A percentile compares a stretch with the other conserved stretches of the same genome.
These are phyloP conservation scores for Drosophila neocordata DNA, from an alignment of 1,140 invertebrate species.

Conservation along the genomic window DNA sequence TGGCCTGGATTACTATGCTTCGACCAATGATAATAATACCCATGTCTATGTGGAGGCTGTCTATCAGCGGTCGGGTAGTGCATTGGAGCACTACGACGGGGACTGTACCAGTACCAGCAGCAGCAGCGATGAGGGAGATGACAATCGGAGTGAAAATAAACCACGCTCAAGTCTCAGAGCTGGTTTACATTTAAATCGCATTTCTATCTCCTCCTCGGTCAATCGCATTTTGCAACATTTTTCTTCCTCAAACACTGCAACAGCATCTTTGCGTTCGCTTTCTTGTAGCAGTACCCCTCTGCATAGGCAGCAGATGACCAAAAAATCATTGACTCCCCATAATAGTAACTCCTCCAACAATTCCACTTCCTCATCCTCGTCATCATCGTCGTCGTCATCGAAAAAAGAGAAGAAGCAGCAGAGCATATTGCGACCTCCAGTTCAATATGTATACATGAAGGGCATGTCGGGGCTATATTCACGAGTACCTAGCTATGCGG, in stretches of 20 bases:
- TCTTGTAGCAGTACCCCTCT: conserved; percentile 85
- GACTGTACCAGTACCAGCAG: conserved; percentile 42
- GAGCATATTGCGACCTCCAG: conserved; percentile 81
- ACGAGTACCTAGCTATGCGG: conserved; percentile 74
- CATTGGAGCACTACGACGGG: conserved; percentile 78
- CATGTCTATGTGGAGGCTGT: conserved; percentile 71
- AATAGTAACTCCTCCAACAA: conserved; percentile 40
- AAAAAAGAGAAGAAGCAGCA: conserved; percentile 79
- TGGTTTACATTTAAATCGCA: conserved; percentile 72
- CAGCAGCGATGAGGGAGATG: conserved; percentile 37
- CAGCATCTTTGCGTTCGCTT: conserved; percentile 84
- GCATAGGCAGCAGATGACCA: conserved; percentile 37
- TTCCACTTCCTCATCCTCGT: conserved; percentile 35
- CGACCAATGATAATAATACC: conserved; percentile 43
- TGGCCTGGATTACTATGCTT: conserved; percentile 55
- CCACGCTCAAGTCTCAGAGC: conserved; percentile 17
- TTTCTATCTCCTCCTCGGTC: conserved; percentile 84
- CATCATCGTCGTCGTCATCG: conserved; percentile 30
- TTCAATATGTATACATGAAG: conserved; percentile 80
- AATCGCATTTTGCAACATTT: conserved; percentile 87
- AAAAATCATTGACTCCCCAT: conserved; percentile 55
- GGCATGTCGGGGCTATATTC: conserved; percentile 81
- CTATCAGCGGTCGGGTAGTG: conserved; percentile 56
- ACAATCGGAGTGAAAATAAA: conserved; percentile 36
- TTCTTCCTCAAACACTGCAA: conserved; percentile 51